phyloP scores from a whole-genome alignment of 2,888 invertebrate genomes.

The Lutraria lutraria region DNA sequence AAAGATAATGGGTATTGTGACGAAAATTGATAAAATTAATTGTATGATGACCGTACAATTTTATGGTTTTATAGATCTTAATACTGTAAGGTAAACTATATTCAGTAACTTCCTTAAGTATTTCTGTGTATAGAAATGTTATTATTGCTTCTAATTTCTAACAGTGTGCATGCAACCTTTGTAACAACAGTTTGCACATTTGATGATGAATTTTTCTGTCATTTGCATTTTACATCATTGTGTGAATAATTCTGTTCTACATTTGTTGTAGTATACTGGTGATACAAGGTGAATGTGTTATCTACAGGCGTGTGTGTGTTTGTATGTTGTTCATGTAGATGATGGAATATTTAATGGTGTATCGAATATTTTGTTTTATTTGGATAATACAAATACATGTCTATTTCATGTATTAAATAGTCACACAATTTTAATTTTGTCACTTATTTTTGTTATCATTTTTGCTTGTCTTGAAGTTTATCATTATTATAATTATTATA shows the following conservation, averaged over 20 bases:
- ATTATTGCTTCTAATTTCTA: background rate
- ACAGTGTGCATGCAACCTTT: background rate
- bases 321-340: background rate
- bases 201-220: background rate
- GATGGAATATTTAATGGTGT: background rate
- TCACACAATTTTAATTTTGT: slow-evolving; percentile 8
- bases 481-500: slow-evolving; percentile 9
- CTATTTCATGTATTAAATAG: background rate
- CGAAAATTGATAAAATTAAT: background rate
- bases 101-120: no score
- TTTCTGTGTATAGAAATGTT: background rate
- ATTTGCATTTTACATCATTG: background rate
- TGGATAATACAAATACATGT: background rate
- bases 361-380: slow-evolving; percentile 2
- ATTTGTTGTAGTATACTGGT: background rate
- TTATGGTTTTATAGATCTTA: background rate
- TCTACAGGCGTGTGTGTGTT: background rate
- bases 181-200: background rate
- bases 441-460: slow-evolving; percentile 20
- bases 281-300: background rate
- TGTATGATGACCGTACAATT: background rate
- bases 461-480: slow-evolving; percentile 17
- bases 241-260: slow-evolving; percentile 2
- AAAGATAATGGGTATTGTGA: background rate
- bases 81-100: background rate